A percentile compares a stretch with the other conserved stretches of the same genome.
phyloP scores from a whole-genome alignment of 2,113 vertebrate species.

The Psittacula cyanocephala region DNA sequence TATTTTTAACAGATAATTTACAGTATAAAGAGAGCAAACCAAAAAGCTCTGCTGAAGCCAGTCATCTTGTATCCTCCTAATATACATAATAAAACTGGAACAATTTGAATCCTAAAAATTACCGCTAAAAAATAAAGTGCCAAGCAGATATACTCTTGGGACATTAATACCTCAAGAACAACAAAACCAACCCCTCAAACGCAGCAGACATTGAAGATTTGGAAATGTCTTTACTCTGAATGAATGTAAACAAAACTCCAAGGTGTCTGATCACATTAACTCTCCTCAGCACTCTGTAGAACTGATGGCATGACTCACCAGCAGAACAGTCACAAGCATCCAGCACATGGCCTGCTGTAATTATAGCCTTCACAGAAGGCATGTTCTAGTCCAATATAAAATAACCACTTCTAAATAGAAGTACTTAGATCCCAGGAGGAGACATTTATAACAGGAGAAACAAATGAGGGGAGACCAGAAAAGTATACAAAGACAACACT shows the following conservation, averaged over 20 bases:
- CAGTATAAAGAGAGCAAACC: background rate
- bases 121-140: background rate
- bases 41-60: background rate
- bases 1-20: background rate
- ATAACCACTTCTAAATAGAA: background rate
- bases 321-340: background rate
- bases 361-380: conserved; percentile 11
- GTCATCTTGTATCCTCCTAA: background rate
- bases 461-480: background rate
- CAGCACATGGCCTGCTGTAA: conserved; percentile 3
- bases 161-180: background rate
- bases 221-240: background rate
- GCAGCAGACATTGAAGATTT: background rate
- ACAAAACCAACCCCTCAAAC: background rate
- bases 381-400: background rate
- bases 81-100: background rate
- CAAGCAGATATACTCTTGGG: background rate
- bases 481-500: background rate
- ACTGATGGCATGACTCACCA: background rate
- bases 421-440: background rate
- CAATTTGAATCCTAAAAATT: background rate
- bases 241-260: background rate
- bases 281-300: background rate
- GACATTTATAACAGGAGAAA: background rate
- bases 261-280: background rate